A percentile compares a stretch with the other conserved stretches of the same genome.
phyloP scores from a whole-genome alignment of 2,797 vertebrate genomes.

The Ceyx erithaca region DNA sequence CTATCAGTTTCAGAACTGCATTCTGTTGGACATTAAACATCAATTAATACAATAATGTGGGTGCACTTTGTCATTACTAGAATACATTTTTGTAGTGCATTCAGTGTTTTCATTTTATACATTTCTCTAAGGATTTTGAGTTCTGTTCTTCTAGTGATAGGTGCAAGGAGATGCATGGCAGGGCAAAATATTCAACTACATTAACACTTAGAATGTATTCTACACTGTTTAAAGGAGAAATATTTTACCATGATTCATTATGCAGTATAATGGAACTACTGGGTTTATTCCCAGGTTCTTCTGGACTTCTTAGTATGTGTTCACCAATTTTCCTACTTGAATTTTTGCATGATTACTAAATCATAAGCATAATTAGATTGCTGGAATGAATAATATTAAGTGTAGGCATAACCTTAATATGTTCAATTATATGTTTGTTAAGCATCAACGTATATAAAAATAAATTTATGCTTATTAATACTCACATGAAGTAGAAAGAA shows the following conservation, averaged over 20 bases:
- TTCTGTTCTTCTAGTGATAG: not conserved
- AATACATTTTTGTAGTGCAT: not conserved
- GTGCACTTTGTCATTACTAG: not conserved
- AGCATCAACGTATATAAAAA: too few species aligned
- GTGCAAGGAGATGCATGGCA: not conserved
- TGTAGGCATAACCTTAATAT: not conserved
- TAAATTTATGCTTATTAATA: not conserved
- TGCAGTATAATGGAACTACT: not conserved
- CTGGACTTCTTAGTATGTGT: not conserved
- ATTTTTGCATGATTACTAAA: not conserved
- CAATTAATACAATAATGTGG: slow-evolving; percentile 1
- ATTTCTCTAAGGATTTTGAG: not conserved
- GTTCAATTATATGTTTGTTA: too few species aligned
- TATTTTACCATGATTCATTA: not conserved
- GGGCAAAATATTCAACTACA: not conserved
- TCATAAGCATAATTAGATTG: not conserved
- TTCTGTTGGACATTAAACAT: not conserved
- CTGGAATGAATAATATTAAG: not conserved
- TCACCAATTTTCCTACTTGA: not conserved
- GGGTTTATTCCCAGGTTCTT: not conserved
- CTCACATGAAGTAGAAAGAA: not conserved
- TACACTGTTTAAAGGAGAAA: not conserved
- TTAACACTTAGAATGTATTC: not conserved
- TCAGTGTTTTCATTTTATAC: not conserved
- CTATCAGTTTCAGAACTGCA: not conserved